A percentile compares a stretch with the other conserved stretches of the same genome.
These are phyloP conservation scores for human (Homo sapiens) DNA, from an alignment of 2,113 vertebrate genomes.

Conservation along the genomic window GRCh38 chr1:31109001-31109500, in stretches of 20 bases:
- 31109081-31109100: not conserved
- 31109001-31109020: not conserved
- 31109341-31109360: not conserved
- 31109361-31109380: too few relatives aligned
- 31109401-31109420: not conserved
- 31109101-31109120: not conserved
- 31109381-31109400: not conserved
- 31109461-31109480: too few relatives aligned
- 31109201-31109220: not conserved
- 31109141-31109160: not conserved
- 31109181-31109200: not conserved
- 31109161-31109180: too few relatives aligned
- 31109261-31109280: not conserved
- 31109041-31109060: not conserved
- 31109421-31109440: too few relatives aligned
- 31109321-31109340: too few relatives aligned
- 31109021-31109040: not conserved
- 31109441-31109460: too few relatives aligned
- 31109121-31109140: not conserved
- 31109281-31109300: not conserved
- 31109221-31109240: not conserved
- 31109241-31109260: not conserved
- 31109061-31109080: not conserved
- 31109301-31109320: not conserved
- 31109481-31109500: too few relatives aligned